Evolutionary conservation across 2,113 vertebrate species (phyloP).

Genomic region (Tetrax tetrax): DNA sequence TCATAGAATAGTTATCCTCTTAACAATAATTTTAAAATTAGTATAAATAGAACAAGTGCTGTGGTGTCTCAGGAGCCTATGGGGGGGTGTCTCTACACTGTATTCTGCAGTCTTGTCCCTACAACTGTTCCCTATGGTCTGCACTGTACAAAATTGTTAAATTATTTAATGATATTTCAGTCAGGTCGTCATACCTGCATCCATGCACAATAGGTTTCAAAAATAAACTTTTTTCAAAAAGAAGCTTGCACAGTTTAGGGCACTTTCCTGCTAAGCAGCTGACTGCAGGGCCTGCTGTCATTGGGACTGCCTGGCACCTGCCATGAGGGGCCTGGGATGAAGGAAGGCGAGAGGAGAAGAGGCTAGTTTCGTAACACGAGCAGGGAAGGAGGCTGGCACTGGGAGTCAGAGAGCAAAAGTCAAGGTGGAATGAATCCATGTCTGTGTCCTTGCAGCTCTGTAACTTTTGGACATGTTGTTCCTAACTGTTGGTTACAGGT

Average conservation of each 20-base stretch:
- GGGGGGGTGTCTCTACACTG: accelerated
- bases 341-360: not conserved
- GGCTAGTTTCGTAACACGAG: not conserved
- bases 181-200: not conserved
- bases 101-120: not conserved
- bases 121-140: not conserved
- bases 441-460: not conserved
- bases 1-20: not conserved
- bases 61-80: not conserved
- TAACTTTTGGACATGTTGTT: not conserved
- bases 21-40: not conserved
- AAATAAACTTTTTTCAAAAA: not conserved
- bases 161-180: not conserved
- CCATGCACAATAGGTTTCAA: not conserved
- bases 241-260: not conserved
- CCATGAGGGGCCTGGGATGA: not conserved
- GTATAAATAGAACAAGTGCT: not conserved
- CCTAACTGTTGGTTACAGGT: not conserved
- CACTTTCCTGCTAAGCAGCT: not conserved
- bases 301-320: not conserved
- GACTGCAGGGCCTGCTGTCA: not conserved
- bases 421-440: not conserved
- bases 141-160: not conserved
- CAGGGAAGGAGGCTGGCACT: not conserved
- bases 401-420: not conserved